A percentile compares a stretch with the other conserved stretches of the same genome.
These are phyloP conservation scores for Ips typographus DNA, from an alignment of 1,140 invertebrate species.

Conservation along the genomic window DNA sequence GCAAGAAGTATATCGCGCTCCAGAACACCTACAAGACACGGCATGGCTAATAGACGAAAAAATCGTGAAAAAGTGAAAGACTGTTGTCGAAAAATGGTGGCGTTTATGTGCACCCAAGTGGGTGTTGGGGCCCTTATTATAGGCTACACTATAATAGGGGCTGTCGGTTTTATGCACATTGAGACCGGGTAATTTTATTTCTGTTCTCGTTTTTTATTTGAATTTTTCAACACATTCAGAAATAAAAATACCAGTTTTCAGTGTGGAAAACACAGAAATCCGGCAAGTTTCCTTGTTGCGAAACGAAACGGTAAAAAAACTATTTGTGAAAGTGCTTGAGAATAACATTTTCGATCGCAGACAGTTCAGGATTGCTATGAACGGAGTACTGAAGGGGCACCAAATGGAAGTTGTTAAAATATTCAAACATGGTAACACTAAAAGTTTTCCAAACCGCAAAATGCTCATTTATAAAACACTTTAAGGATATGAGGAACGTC, in stretches of 20 bases:
- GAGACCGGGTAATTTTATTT: slow-evolving; percentile 52
- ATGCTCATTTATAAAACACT: no score
- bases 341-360: slow-evolving; percentile 33
- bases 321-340: slow-evolving; percentile 29
- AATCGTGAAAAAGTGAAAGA: slow-evolving; percentile 72
- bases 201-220: neutral
- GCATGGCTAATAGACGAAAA: slow-evolving; percentile 8
- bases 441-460: neutral
- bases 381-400: slow-evolving; percentile 30
- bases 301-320: slow-evolving; percentile 47
- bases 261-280: slow-evolving; percentile 44
- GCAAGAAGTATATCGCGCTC: slow-evolving; percentile 15
- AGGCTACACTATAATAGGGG: slow-evolving; percentile 92
- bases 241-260: slow-evolving; percentile 46
- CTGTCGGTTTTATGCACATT: slow-evolving; percentile 85
- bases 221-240: neutral
- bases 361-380: slow-evolving; percentile 20
- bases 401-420: slow-evolving; percentile 32
- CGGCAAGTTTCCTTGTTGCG: slow-evolving; percentile 7
- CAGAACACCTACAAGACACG: slow-evolving; percentile 17
- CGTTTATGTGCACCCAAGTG: slow-evolving; percentile 92
- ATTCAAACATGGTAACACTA: slow-evolving; percentile 31
- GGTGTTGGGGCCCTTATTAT: slow-evolving; percentile 94
- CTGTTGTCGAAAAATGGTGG: slow-evolving; percentile 80
- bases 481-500: slow-evolving; percentile 67